A percentile compares a stretch with the other conserved stretches of the same genome.
Evolutionary conservation across 2,888 invertebrate species (phyloP).

Genomic region (Synanthedon myopaeformis): DNA sequence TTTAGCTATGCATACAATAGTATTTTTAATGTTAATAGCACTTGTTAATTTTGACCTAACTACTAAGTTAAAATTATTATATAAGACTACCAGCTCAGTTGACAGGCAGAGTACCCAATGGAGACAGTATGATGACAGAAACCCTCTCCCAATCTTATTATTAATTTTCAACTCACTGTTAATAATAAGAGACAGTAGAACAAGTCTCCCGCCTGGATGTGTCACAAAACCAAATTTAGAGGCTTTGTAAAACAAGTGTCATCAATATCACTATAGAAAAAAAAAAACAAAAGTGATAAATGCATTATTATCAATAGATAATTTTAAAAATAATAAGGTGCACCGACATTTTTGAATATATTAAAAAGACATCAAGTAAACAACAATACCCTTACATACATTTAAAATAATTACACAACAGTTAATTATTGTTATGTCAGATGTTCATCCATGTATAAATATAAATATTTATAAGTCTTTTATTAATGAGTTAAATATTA

Average conservation of each 20-base stretch:
- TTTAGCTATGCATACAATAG: too few species aligned
- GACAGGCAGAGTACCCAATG: conserved; percentile 1
- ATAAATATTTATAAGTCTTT: too few species aligned
- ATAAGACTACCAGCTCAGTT: not conserved
- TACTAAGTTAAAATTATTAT: not conserved
- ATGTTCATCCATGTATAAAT: too few species aligned
- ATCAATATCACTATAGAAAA: conserved; percentile 34
- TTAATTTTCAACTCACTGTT: conserved; percentile 29
- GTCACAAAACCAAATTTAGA: conserved; percentile 29
- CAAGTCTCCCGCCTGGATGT: conserved; percentile 23
- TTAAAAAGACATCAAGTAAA: too few species aligned
- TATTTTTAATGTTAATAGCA: too few species aligned
- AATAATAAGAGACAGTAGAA: conserved; percentile 13
- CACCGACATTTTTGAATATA: too few species aligned
- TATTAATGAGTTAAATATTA: too few species aligned
- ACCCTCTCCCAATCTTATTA: conserved; percentile 12
- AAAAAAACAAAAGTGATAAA: conserved; percentile 16
- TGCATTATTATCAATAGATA: not conserved
- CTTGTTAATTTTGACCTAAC: too few species aligned
- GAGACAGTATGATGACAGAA: conserved; percentile 10
- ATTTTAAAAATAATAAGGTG: too few species aligned
- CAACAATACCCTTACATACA: too few species aligned
- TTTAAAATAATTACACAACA: too few species aligned
- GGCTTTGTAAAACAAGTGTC: conserved; percentile 29
- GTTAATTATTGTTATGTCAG: too few species aligned